Base-by-base conservation (phyloP, 1,140 invertebrate genomes). In the Psix sp. region DNA sequence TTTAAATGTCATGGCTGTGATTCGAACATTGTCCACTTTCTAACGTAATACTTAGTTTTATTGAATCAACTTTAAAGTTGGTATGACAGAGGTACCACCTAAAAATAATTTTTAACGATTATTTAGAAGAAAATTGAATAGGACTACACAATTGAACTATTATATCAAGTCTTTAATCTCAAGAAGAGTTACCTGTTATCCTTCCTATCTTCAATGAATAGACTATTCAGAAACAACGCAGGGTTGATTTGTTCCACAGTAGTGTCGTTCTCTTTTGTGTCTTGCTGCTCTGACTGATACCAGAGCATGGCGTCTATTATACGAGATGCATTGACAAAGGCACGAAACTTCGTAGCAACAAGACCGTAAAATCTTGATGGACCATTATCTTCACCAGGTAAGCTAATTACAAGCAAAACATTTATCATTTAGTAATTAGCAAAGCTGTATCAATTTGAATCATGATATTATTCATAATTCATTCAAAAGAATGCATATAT, bases 181-280 rank as follows among this genome's bases (percentile, higher is more conserved):
- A n/a, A n/a, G n/a, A n/a, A n/a, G n/a, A n/a, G n/a, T n/a, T 29
- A 82, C 84, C 79, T 86, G 39, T 84, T 77, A 17, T 81, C 79
- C 52, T 68, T 82, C 29, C 81, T 72, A 54, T 86, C 81, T 45
- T 85, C 82, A 16, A 86, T 31, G n/a, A 40, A 1, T 10, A 86
- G 33, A 68, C 79, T 79, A 49, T 81, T 52, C 10, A 86, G 9
- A 14, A 77, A 31, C 46, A 80, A 51, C 13, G 43, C 54, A 17
- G 38, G 6, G n/a, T 31, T 54, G 13, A 77, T 62, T 51, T 81
- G 63, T 74, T 77, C 20, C 24, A 35, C 24, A 18, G 45, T 48
- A 21, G 65, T 59, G n/a, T 36, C 17, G 48, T 77, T 66, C 21
- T 74, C 72, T 42, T 80, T 75, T 31, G 56, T 48, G 2, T 76